These are phyloP conservation scores for Octonoba sinensis DNA, from an alignment of 2,888 invertebrate species.

Conservation along the genomic window DNA sequence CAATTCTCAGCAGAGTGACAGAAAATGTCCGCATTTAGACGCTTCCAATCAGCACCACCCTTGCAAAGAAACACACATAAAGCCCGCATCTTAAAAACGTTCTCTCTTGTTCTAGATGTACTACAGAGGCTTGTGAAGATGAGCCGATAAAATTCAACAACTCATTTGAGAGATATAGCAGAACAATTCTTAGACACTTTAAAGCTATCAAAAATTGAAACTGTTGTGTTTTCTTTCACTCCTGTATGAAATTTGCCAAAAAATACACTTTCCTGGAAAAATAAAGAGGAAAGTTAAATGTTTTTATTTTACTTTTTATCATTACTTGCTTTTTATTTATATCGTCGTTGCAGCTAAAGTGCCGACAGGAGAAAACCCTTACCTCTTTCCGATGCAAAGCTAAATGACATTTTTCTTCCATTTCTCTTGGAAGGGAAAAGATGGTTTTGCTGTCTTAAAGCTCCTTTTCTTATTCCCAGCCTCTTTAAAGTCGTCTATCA, in stretches of 20 bases:
- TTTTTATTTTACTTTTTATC: slow-evolving; percentile 18
- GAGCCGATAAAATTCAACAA: slow-evolving; percentile 42
- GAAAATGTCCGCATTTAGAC: no score
- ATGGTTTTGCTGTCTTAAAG: slow-evolving; percentile 39
- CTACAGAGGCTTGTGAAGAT: background rate
- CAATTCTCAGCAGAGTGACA: no score
- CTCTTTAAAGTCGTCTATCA: slow-evolving; percentile 58
- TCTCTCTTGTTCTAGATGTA: no score
- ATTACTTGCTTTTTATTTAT: no score
- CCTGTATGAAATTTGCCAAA: slow-evolving; percentile 25
- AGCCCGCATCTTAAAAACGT: no score
- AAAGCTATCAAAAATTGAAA: slow-evolving; percentile 42
- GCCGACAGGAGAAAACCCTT: slow-evolving; percentile 62
- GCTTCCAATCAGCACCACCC: no score
- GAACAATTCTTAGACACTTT: slow-evolving; percentile 11
- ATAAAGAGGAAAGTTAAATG: slow-evolving; percentile 27
- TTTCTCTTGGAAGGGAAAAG: slow-evolving; percentile 36
- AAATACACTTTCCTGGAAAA: slow-evolving; percentile 31
- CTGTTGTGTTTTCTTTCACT: background rate
- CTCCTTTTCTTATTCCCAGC: slow-evolving; percentile 37
- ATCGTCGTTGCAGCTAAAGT: slow-evolving; percentile 26
- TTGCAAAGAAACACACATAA: no score
- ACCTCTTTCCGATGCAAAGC: slow-evolving; percentile 35
- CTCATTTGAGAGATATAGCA: slow-evolving; percentile 31
- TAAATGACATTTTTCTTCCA: slow-evolving; percentile 63